Percentiles rank a stretch among this genome's conserved stretches.
phyloP scores from a whole-genome alignment of 1,140 invertebrate genomes.

The Atta cephalotes region DNA sequence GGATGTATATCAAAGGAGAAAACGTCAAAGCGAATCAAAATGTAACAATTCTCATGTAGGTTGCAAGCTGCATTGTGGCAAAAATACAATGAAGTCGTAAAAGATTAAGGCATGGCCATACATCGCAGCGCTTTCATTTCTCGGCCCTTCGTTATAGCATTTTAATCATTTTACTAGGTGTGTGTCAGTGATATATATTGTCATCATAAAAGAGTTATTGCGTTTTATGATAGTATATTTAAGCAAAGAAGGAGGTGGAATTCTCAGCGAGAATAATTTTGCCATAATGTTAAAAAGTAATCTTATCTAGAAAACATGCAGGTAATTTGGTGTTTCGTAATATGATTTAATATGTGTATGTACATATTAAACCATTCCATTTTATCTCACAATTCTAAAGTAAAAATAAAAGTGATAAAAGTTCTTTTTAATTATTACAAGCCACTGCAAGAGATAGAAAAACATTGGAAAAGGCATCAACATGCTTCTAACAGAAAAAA shows the following conservation, averaged over 20 bases:
- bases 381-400: background rate
- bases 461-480: background rate
- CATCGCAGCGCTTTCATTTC: slow-evolving; percentile 7
- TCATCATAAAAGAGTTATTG: slow-evolving; percentile 12
- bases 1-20: background rate
- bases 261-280: slow-evolving; percentile 6
- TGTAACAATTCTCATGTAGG: slow-evolving; percentile 16
- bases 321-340: background rate
- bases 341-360: too few species aligned
- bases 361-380: background rate
- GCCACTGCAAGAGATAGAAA: background rate
- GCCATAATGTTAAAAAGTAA: background rate
- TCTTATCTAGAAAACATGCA: background rate
- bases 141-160: background rate
- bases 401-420: background rate
- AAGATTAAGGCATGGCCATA: slow-evolving; percentile 21
- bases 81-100: slow-evolving; percentile 19
- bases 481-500: background rate
- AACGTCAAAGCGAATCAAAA: slow-evolving; percentile 36
- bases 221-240: slow-evolving; percentile 3
- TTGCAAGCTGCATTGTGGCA: background rate
- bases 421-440: background rate
- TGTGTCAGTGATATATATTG: background rate
- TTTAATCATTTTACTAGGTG: slow-evolving; percentile 23
- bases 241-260: slow-evolving; percentile 4